These are phyloP conservation scores for Uloborus plumipes DNA, from an alignment of 2,888 invertebrate species.

Conservation along the genomic window DNA sequence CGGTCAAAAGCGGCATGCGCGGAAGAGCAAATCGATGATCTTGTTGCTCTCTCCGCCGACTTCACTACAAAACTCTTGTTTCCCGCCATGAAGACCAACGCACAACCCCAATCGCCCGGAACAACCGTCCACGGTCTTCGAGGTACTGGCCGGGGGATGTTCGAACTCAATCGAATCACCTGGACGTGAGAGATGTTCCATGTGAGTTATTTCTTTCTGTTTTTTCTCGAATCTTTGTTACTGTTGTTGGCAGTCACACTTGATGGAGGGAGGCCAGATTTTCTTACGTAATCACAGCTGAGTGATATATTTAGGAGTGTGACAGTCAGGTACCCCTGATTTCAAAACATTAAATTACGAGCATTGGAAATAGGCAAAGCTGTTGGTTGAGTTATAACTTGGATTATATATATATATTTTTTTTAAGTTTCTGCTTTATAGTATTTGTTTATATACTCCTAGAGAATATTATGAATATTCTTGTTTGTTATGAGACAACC, in stretches of 20 bases:
- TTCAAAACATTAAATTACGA: no score
- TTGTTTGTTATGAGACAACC: no score
- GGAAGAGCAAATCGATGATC: slow-evolving; percentile 38
- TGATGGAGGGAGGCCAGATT: slow-evolving; percentile 23
- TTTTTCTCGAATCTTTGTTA: not conserved
- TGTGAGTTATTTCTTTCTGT: slow-evolving; percentile 25
- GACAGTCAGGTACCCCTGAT: not conserved
- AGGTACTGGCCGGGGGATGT: not conserved
- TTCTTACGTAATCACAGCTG: not conserved
- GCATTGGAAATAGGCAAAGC: no score
- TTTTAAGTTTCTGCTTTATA: no score
- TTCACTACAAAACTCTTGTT: slow-evolving; percentile 18
- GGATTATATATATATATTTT: no score
- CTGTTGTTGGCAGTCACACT: not conserved
- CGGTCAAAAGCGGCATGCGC: slow-evolving; percentile 15
- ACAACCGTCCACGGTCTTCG: not conserved
- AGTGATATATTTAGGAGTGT: slow-evolving; percentile 7
- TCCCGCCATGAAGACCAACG: not conserved
- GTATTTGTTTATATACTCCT: no score
- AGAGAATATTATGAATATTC: no score
- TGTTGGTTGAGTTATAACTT: no score
- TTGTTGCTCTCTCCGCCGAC: slow-evolving; percentile 32
- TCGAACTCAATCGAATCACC: slow-evolving; percentile 4
- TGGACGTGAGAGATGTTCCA: slow-evolving; percentile 30
- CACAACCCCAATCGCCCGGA: not conserved